Base-by-base conservation (phyloP, 2,888 invertebrate genomes). In the Ellobium chinense region DNA sequence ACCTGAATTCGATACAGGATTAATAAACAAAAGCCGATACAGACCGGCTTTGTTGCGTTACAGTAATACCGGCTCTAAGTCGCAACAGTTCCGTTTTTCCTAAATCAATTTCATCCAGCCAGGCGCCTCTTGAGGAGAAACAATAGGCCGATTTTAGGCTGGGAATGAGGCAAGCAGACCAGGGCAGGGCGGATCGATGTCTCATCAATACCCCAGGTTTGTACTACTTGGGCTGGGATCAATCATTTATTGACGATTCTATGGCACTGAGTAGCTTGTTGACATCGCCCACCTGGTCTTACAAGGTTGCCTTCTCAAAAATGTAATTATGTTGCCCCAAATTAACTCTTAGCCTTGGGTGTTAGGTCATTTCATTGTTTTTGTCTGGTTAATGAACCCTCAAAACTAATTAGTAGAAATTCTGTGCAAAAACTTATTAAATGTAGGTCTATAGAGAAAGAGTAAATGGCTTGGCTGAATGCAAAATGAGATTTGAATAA, bases 41-140 rank as follows among this genome's bases (percentile, higher is more conserved):
- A 34, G 31, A 24, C 54, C 0, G 69, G 34, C 34, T 56, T 56
- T 54, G 54, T 54, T 70, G 54, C 56, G 18, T 31, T 31, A 31
- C 56, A 70, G 54, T 56, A 62, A 70, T 70, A 34, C 56, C 69
- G 54, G 69, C 54, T 54, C 56, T 70, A 29, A 70, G 69, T 56
- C 46, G 29, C 39, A 29, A 39, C 68, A 68, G 46, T 68, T 68
- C 29, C 68, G 29, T 21, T 46, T 39, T 7, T 46, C 12, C 39
- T 68, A 27, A 68, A 68, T 68, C 68, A 68, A 68, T 68, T 68
- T 68, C 14, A 27, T 24, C 39, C 46, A 39, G 46, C 68, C 39
- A 68, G 34, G 46, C 24, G 27, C 14, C 68, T 36, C 27, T 27
- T 46, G 46, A 12, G 27, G 9, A 68, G 46, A 46, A 68, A 68